phyloP scores from a whole-genome alignment of 2,797 vertebrate species.

The Phalanger gymnotis region DNA sequence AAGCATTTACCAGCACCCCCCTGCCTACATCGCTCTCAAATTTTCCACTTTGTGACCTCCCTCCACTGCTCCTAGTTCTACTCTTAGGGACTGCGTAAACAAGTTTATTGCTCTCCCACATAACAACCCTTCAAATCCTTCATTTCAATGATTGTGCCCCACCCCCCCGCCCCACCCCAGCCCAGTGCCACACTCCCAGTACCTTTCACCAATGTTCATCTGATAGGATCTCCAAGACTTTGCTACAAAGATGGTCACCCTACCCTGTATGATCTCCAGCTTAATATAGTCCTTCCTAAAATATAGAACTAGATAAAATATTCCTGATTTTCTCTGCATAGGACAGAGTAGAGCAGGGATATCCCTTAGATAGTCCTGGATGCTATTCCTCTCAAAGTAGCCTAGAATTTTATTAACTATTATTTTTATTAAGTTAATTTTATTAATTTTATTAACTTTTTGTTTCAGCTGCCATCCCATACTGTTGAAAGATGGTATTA shows the following conservation, averaged over 20 bases:
- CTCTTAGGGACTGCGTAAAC: not conserved
- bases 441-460: not conserved
- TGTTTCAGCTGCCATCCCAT: not conserved
- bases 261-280: not conserved
- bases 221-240: not conserved
- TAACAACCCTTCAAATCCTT: not conserved
- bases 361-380: not conserved
- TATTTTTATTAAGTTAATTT: too few relatives aligned
- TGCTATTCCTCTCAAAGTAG: not conserved
- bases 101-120: not conserved
- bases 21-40: not conserved
- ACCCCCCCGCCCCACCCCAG: accelerated
- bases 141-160: not conserved
- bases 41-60: not conserved
- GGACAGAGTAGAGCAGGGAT: not conserved
- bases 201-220: not conserved
- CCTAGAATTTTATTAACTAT: not conserved
- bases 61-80: not conserved
- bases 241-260: not conserved
- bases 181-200: not conserved
- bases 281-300: not conserved
- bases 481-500: not conserved
- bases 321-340: not conserved
- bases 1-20: not conserved
- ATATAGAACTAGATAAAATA: not conserved